Conservation (phyloP, 2,113 vertebrate species). For the Halichoerus grypus region DNA sequence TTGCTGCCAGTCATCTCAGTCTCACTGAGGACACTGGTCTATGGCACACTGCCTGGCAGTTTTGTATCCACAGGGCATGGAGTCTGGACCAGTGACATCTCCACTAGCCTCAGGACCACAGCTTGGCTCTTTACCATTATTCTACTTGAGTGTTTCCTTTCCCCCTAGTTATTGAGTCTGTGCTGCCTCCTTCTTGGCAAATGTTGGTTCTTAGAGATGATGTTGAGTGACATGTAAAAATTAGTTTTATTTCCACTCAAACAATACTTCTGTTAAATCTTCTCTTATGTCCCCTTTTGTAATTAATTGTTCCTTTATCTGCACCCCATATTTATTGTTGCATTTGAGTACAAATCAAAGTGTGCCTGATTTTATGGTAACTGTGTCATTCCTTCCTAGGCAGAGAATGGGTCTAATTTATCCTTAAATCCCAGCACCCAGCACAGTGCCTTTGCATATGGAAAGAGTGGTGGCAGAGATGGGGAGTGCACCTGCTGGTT, state of each 20-base stretch:
- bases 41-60: not conserved
- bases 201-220: not conserved
- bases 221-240: conserved; percentile 21
- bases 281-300: not conserved
- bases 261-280: conserved; percentile 9
- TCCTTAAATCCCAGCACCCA: not conserved
- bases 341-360: conserved; percentile 8
- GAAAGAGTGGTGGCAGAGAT: not conserved
- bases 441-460: not conserved
- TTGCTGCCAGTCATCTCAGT: not conserved
- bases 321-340: not conserved
- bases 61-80: not conserved
- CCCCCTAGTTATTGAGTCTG: not conserved
- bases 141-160: not conserved
- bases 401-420: not conserved
- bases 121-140: not conserved
- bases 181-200: not conserved
- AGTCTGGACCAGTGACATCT: not conserved
- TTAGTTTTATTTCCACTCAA: conserved; percentile 44
- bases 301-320: conserved; percentile 22
- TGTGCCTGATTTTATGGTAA: not conserved
- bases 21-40: not conserved
- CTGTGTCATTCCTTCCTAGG: not conserved
- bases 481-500: not conserved
- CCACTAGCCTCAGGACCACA: not conserved